A percentile compares a stretch with the other conserved stretches of the same genome.
Evolutionary conservation across 1,140 invertebrate species (phyloP).

Genomic region (Drosophila micromelanica): DNA sequence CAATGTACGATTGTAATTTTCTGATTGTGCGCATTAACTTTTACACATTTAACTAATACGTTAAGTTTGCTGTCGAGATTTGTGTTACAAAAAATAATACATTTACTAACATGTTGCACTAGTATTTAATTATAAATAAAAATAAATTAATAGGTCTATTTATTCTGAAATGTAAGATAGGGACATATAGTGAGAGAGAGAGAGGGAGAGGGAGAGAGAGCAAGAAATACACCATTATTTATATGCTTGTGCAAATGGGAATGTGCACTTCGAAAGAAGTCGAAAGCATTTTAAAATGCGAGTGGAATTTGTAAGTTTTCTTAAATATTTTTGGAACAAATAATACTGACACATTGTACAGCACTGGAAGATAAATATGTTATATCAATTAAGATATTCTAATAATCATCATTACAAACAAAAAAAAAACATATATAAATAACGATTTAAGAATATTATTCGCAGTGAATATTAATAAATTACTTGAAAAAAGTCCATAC

Average conservation of each 20-base stretch:
- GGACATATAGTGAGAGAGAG: background rate
- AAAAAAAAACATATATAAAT: background rate
- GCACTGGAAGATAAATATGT: background rate
- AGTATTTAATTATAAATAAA: background rate
- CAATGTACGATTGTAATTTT: background rate
- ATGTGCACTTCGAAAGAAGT: conserved; percentile 3
- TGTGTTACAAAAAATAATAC: conserved; percentile 4
- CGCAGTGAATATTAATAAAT: background rate
- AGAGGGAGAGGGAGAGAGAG: conserved; percentile 1
- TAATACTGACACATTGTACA: conserved; percentile 10
- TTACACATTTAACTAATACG: conserved; percentile 23
- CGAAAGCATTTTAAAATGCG: background rate
- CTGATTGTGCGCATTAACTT: conserved; percentile 29
- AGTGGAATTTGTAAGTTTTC: conserved; percentile 3
- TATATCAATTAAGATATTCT: background rate
- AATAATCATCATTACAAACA: background rate
- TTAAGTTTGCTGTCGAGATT: conserved; percentile 21
- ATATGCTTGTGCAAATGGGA: background rate
- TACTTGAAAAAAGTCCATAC: too few species aligned
- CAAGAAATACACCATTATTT: background rate
- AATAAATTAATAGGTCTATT: too few species aligned
- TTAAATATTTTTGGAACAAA: background rate
- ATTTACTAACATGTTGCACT: conserved; percentile 20
- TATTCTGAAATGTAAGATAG: too few species aligned
- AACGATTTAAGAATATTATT: too few species aligned